Conservation (phyloP, 2,113 vertebrate species). For the Coregonus clupeaformis region DNA sequence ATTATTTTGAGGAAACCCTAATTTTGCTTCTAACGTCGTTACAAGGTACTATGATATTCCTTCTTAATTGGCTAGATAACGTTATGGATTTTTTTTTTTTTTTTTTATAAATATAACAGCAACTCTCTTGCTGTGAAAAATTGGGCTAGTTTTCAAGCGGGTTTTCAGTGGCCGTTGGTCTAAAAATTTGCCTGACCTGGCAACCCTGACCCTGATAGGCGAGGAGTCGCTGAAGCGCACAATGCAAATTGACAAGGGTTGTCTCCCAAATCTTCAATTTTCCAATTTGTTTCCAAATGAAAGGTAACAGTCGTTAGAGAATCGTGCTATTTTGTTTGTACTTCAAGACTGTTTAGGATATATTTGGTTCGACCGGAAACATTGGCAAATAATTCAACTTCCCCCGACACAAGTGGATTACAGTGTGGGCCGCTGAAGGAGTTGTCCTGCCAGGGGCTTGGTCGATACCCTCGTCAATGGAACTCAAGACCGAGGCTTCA, state of each 20-base stretch:
- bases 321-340: conserved; percentile 7
- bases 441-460: conserved; percentile 67
- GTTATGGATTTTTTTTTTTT: too few species aligned
- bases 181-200: too few species aligned
- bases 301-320: conserved; percentile 27
- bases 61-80: too few species aligned
- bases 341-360: conserved; percentile 19
- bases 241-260: conserved; percentile 76
- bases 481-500: conserved; percentile 75
- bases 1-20: too few species aligned
- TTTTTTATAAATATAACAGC: too few species aligned
- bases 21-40: too few species aligned
- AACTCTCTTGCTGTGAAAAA: too few species aligned
- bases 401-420: conserved; percentile 68
- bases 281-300: conserved; percentile 54
- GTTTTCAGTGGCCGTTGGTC: too few species aligned
- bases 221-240: conserved; percentile 72
- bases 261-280: conserved; percentile 60
- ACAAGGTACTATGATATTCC: too few species aligned
- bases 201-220: conserved; percentile 33
- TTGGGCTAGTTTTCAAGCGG: too few species aligned
- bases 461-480: conserved; percentile 66
- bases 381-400: conserved; percentile 54
- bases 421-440: conserved; percentile 69
- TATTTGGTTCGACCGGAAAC: conserved; percentile 41